Percentiles rank a stretch among this genome's conserved stretches.
Evolutionary conservation across 2,888 invertebrate genomes (phyloP).

Genomic region (Eueremaeus valkanovi): DNA sequence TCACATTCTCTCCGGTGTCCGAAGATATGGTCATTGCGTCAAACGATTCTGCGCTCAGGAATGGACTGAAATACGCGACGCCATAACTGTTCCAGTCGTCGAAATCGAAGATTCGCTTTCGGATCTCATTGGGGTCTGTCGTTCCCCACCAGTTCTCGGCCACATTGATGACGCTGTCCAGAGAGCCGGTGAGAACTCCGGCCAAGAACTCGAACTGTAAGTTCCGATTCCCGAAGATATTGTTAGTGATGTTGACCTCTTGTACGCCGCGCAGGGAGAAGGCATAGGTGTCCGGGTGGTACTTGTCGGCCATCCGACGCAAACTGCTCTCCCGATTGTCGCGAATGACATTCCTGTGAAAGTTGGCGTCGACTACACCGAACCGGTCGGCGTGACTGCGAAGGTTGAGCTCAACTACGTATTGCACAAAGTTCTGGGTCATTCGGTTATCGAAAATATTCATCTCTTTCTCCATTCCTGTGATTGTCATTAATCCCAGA

Average conservation of each 20-base stretch:
- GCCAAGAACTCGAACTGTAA: constrained; percentile 83
- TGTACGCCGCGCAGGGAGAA: constrained; percentile 91
- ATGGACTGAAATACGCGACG: constrained; percentile 83
- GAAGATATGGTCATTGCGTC: constrained; percentile 43
- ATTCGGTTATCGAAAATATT: constrained; percentile 75
- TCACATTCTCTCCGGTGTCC: constrained; percentile 54
- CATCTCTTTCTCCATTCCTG: constrained; percentile 96
- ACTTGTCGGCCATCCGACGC: constrained; percentile 36
- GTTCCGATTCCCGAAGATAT: constrained; percentile 73
- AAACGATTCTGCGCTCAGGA: constrained; percentile 50
- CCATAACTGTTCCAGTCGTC: constrained; percentile 99
- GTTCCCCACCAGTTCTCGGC: constrained; percentile 97
- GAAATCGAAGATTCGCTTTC: constrained; percentile 86
- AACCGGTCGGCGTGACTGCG: constrained; percentile 90
- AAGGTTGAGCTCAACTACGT: constrained; percentile 78
- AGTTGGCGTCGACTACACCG: constrained; percentile 65
- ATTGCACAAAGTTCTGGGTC: constrained; percentile 71
- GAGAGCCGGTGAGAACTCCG: constrained; percentile 74
- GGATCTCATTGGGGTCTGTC: constrained; percentile 66
- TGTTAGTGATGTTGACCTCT: constrained; percentile 81
- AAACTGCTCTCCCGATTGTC: constrained; percentile 60
- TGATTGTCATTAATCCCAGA: constrained; percentile 69
- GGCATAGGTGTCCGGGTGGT: constrained; percentile 68
- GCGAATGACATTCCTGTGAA: constrained; percentile 71
- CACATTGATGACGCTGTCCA: constrained; percentile 80